phyloP scores from a whole-genome alignment of 2,797 vertebrate species.

The Yasuhikotakia modesta region DNA sequence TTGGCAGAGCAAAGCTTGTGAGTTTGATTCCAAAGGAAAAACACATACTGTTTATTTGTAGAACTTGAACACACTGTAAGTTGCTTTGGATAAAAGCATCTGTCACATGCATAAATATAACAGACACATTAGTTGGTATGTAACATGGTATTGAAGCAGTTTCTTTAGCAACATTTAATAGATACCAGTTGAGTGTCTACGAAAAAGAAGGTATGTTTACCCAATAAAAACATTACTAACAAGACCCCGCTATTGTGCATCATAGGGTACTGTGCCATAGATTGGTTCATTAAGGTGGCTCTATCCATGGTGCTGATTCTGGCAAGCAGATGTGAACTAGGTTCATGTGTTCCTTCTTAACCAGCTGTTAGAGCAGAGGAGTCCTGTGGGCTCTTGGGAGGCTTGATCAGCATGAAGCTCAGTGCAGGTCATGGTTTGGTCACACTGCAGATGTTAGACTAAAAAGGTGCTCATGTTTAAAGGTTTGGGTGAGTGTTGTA shows the following conservation, averaged over 20 bases:
- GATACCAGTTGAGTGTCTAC: conserved; percentile 63
- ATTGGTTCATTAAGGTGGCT: conserved; percentile 40
- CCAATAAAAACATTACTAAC: conserved; percentile 71
- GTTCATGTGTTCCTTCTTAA: conserved; percentile 29
- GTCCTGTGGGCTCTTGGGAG: not conserved
- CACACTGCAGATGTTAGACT: conserved; percentile 33
- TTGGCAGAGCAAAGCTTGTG: too few species aligned
- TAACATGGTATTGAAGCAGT: not conserved
- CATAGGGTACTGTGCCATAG: conserved; percentile 33
- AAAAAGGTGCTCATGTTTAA: not conserved
- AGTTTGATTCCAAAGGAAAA: too few species aligned
- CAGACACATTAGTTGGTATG: too few species aligned
- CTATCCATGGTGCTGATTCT: conserved; percentile 38
- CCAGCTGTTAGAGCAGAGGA: not conserved
- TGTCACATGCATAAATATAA: too few species aligned
- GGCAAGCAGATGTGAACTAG: conserved; percentile 19
- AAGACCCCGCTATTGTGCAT: conserved; percentile 54
- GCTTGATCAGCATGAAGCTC: conserved; percentile 19
- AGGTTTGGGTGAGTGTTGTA: not conserved
- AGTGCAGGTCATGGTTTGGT: conserved; percentile 26
- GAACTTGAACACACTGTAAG: too few species aligned
- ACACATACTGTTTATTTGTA: too few species aligned
- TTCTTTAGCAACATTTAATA: not conserved
- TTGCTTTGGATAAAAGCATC: too few species aligned
- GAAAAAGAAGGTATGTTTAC: too few species aligned